These are phyloP conservation scores for Diploptera punctata DNA, from an alignment of 2,888 invertebrate genomes.

Conservation along the genomic window DNA sequence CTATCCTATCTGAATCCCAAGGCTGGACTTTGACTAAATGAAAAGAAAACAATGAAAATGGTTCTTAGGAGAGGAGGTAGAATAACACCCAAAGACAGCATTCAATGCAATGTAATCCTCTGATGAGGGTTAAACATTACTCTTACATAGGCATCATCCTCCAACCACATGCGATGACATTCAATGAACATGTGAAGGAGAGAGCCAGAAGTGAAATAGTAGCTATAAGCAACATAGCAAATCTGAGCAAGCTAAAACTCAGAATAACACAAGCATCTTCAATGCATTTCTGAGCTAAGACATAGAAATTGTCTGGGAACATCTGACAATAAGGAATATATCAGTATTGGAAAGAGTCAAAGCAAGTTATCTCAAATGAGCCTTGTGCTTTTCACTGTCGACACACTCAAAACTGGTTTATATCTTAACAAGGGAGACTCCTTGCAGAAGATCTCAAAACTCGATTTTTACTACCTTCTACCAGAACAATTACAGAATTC, in stretches of 20 bases:
- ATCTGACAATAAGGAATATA: neutral
- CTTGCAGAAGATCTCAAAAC: neutral
- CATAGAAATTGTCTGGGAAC: neutral
- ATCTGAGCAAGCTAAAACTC: too few relatives aligned
- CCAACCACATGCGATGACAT: neutral
- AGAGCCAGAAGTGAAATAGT: too few relatives aligned
- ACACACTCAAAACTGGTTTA: neutral
- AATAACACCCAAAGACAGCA: neutral
- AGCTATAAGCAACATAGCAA: neutral
- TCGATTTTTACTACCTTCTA: neutral
- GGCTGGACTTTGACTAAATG: neutral
- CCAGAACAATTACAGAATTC: neutral
- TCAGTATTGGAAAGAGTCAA: too few relatives aligned
- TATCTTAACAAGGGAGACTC: neutral
- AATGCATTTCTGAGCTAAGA: neutral
- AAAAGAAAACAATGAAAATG: neutral
- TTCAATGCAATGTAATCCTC: neutral
- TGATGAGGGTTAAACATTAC: neutral
- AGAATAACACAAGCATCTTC: neutral
- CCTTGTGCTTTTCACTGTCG: neutral
- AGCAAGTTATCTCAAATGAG: neutral
- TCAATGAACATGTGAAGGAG: neutral
- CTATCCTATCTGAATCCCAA: neutral
- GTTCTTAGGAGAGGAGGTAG: neutral
- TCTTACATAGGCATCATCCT: neutral